These are phyloP conservation scores for Manis pentadactyla DNA, from an alignment of 2,797 vertebrate species.

Conservation along the genomic window DNA sequence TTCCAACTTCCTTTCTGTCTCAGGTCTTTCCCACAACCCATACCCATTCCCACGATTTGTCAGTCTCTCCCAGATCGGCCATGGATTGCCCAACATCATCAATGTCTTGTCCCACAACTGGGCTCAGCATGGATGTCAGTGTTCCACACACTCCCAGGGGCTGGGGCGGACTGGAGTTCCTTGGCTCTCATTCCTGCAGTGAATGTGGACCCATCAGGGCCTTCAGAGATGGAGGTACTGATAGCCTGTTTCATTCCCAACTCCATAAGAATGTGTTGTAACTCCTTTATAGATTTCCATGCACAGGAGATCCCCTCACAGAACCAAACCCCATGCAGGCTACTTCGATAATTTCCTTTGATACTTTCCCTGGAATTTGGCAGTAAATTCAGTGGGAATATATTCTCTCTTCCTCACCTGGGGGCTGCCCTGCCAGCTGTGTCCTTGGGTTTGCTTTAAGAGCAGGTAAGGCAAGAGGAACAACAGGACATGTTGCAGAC, in stretches of 20 bases:
- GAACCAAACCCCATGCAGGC: background rate
- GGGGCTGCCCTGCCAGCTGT: background rate
- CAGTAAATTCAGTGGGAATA: background rate
- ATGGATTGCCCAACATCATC: background rate
- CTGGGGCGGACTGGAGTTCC: background rate
- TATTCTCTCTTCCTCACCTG: background rate
- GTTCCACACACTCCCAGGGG: background rate
- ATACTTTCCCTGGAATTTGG: background rate
- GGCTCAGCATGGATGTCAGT: background rate
- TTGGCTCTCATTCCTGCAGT: background rate
- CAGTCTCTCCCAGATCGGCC: background rate
- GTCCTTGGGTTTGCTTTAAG: background rate
- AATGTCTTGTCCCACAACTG: background rate
- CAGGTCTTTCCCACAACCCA: background rate
- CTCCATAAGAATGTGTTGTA: background rate
- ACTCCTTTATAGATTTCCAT: background rate
- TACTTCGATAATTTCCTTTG: background rate
- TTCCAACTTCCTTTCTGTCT: background rate
- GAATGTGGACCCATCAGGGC: background rate
- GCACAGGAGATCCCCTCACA: background rate
- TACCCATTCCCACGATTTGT: background rate
- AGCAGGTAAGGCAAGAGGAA: background rate
- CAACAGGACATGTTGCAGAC: background rate
- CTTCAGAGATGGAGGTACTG: background rate
- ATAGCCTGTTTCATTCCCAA: background rate